Percentiles rank a stretch among this genome's conserved stretches.
phyloP scores from a whole-genome alignment of 2,888 invertebrate species.

The Drosophila neoperkinsi region DNA sequence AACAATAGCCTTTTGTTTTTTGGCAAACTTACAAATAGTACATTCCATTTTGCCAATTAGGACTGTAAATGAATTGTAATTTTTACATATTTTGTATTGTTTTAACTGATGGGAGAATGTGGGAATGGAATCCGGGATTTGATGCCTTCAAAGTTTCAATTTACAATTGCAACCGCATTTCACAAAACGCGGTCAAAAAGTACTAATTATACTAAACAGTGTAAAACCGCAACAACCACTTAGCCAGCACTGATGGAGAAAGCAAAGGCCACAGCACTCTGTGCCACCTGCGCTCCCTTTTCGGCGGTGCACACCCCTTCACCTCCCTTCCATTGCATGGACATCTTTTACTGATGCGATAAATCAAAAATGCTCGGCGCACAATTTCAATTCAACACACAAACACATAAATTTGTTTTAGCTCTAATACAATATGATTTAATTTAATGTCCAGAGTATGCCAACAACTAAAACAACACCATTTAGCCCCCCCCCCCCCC shows the following conservation, averaged over 20 bases:
- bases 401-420: slow-evolving; percentile 18
- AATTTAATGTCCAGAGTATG: slow-evolving; percentile 62
- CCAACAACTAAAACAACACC: neutral
- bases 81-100: slow-evolving; percentile 15
- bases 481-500: neutral
- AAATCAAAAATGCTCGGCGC: slow-evolving; percentile 68
- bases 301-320: neutral
- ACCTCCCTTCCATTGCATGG: neutral
- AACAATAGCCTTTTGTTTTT: neutral
- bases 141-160: slow-evolving; percentile 40
- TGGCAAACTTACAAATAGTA: neutral
- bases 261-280: slow-evolving; percentile 4
- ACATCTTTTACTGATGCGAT: slow-evolving; percentile 44
- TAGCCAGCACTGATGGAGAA: slow-evolving; percentile 51
- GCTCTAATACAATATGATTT: slow-evolving; percentile 69
- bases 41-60: neutral
- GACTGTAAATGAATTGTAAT: slow-evolving; percentile 21
- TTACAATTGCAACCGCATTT: slow-evolving; percentile 63
- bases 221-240: slow-evolving; percentile 76
- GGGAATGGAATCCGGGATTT: neutral
- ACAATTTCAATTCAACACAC: slow-evolving; percentile 72
- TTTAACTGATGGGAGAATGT: neutral
- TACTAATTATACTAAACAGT: slow-evolving; percentile 82
- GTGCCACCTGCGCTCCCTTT: slow-evolving; percentile 2
- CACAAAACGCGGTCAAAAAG: slow-evolving; percentile 75